Evolutionary conservation across 2,113 vertebrate species (phyloP).

Genomic region (Equus przewalskii): DNA sequence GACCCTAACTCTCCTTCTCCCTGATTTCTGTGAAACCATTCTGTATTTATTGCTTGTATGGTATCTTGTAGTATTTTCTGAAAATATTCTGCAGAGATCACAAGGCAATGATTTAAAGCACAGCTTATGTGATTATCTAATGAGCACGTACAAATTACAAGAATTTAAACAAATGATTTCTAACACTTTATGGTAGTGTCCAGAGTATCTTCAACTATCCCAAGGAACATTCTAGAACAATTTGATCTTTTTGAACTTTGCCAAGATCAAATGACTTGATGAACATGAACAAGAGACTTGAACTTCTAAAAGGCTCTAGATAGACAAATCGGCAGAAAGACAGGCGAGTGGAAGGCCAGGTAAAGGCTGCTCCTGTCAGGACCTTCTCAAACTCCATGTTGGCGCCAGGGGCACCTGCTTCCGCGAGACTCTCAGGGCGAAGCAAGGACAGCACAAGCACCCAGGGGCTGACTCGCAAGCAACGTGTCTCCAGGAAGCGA

Average conservation of each 20-base stretch:
- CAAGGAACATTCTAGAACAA: not conserved
- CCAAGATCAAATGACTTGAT: not conserved
- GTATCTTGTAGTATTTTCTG: not conserved
- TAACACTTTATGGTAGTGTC: not conserved
- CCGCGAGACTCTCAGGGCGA: not conserved
- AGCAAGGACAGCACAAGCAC: accelerated
- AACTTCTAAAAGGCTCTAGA: not conserved
- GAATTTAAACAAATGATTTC: not conserved
- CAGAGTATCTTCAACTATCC: not conserved
- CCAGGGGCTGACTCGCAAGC: accelerated
- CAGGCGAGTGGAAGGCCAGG: not conserved
- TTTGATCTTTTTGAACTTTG: not conserved
- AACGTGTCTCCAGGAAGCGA: not conserved
- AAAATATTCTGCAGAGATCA: not conserved
- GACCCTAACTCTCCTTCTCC: not conserved
- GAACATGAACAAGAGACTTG: accelerated
- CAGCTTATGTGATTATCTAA: not conserved
- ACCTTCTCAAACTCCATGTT: not conserved
- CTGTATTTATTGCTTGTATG: not conserved
- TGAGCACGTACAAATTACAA: not conserved
- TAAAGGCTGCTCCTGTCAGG: not conserved
- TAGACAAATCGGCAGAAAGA: not conserved
- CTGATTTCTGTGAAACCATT: not conserved
- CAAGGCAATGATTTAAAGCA: not conserved
- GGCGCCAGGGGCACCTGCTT: not conserved